Evolutionary conservation across 53 echinoderm and acorn worm species (phyloP).

Genomic region (Arbacia lixula): DNA sequence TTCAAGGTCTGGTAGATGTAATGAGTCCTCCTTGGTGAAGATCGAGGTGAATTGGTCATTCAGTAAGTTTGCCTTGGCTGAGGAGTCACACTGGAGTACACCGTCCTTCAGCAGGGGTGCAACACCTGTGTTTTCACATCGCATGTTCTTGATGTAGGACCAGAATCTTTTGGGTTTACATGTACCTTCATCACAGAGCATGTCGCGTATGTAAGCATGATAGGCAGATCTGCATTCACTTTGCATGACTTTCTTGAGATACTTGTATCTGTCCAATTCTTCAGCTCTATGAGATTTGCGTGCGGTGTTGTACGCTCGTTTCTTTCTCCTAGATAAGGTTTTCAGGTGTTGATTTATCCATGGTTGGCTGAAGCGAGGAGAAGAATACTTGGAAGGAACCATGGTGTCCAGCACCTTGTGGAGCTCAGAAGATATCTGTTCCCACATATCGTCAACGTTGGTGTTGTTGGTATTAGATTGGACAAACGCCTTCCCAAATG

Average conservation of each 20-base stretch:
- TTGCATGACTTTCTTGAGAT: constrained; percentile 44
- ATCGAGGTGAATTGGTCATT: no score
- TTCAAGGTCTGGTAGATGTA: no score
- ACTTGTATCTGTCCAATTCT: constrained; percentile 20
- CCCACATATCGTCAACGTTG: no score
- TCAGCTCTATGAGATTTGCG: not conserved
- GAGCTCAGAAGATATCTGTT: not conserved
- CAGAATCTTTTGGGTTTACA: constrained; percentile 30
- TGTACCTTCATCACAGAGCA: constrained; percentile 23
- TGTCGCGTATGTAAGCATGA: constrained; percentile 32
- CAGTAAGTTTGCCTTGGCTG: no score
- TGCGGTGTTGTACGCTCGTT: constrained; percentile 29
- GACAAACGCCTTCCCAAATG: no score
- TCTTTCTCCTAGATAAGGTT: no score
- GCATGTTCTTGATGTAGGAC: constrained; percentile 53
- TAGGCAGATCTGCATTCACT: constrained; percentile 9
- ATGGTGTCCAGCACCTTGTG: not conserved
- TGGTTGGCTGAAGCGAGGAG: constrained; percentile 45
- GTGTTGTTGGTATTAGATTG: no score
- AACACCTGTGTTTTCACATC: no score
- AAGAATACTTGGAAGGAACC: constrained; percentile 21
- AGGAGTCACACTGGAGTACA: constrained; percentile 7
- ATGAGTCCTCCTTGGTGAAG: no score
- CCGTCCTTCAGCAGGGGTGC: constrained; percentile 23
- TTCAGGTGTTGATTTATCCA: constrained; percentile 55